Conservation (phyloP, 2,888 invertebrate genomes). For the Hofmannophila pseudospretella region DNA sequence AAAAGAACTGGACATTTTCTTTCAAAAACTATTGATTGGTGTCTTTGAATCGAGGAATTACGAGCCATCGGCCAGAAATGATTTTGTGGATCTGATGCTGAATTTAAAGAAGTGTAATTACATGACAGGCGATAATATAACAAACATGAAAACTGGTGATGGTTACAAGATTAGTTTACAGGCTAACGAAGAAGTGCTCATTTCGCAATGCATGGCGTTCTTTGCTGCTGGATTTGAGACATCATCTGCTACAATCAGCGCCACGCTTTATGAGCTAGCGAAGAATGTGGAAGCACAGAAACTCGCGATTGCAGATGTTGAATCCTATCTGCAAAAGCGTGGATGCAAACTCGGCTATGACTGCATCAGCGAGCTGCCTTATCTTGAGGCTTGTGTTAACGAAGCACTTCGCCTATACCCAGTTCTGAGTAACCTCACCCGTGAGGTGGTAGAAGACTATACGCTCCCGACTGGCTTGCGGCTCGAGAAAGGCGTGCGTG, state of each 20-base stretch:
- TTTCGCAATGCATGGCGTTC: slow-evolving; percentile 74
- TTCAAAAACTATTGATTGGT: slow-evolving; percentile 12
- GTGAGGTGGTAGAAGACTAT: slow-evolving; percentile 49
- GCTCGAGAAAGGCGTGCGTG: slow-evolving; percentile 41
- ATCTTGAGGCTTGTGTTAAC: slow-evolving; percentile 38
- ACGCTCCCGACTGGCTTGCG: slow-evolving; percentile 39
- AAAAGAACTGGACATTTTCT: slow-evolving; percentile 23
- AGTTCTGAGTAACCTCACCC: slow-evolving; percentile 36
- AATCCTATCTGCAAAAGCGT: slow-evolving; percentile 24
- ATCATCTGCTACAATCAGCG: slow-evolving; percentile 34
- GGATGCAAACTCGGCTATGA: slow-evolving; percentile 28
- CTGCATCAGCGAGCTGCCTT: slow-evolving; percentile 37
- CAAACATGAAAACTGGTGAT: slow-evolving; percentile 12
- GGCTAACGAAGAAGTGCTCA: slow-evolving; percentile 57
- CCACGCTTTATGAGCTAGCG: slow-evolving; percentile 41
- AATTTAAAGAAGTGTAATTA: slow-evolving; percentile 19
- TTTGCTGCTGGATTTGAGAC: slow-evolving; percentile 52
- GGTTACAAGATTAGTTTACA: slow-evolving; percentile 21
- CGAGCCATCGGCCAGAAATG: slow-evolving; percentile 15
- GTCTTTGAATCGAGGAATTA: slow-evolving; percentile 16
- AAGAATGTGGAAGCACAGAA: slow-evolving; percentile 34
- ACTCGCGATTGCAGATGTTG: slow-evolving; percentile 22
- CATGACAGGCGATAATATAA: slow-evolving; percentile 31
- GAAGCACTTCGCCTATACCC: slow-evolving; percentile 50
- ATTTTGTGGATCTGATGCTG: slow-evolving; percentile 21